A percentile compares a stretch with the other conserved stretches of the same genome.
These are phyloP conservation scores for Notechis scutatus DNA, from an alignment of 2,113 vertebrate genomes.

Conservation along the genomic window DNA sequence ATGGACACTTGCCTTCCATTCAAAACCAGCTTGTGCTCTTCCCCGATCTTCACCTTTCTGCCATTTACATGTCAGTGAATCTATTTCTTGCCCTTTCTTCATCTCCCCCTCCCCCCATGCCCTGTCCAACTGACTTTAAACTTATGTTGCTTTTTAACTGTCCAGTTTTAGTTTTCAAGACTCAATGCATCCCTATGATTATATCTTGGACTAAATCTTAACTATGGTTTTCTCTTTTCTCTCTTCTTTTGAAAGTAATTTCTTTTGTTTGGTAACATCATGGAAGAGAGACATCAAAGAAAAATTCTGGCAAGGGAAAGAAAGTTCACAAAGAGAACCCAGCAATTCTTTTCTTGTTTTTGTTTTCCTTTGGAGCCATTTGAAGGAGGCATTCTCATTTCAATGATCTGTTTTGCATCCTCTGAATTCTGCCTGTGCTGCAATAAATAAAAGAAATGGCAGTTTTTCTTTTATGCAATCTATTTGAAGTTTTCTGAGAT, in stretches of 20 bases:
- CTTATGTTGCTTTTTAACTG: neutral
- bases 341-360: neutral
- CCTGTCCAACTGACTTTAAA: neutral
- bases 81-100: neutral
- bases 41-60: neutral
- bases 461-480: neutral
- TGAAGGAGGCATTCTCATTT: neutral
- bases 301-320: neutral
- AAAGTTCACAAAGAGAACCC: neutral
- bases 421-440: neutral
- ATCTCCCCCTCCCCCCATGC: neutral
- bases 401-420: neutral
- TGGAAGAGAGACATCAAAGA: neutral
- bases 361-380: neutral
- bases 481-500: neutral
- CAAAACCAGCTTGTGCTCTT: neutral
- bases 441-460: neutral
- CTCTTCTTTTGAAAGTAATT: neutral
- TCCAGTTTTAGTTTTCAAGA: conserved; percentile 4
- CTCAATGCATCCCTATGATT: neutral
- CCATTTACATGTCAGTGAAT: neutral
- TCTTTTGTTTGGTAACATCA: neutral
- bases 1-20: neutral
- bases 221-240: neutral
- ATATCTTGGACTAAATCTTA: neutral